Percentiles rank a stretch among this genome's conserved stretches.
Evolutionary conservation across 2,797 vertebrate species (phyloP).

Genomic region (Naso thynnoides): DNA sequence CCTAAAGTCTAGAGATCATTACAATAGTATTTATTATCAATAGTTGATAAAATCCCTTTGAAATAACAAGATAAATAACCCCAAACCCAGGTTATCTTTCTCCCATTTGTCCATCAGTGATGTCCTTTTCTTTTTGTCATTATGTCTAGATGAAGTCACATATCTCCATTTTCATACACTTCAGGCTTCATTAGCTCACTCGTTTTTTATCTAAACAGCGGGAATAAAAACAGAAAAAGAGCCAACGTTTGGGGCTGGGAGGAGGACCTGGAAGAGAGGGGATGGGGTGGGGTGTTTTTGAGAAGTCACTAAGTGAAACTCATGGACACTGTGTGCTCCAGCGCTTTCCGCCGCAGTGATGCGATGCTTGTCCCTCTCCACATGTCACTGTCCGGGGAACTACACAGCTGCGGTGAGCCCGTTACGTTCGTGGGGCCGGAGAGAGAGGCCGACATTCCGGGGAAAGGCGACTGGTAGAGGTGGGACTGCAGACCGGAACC

Average conservation of each 20-base stretch:
- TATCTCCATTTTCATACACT: constrained; percentile 63
- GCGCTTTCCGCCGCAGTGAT: constrained; percentile 96
- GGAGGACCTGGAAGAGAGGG: constrained; percentile 18
- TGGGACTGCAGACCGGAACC: constrained; percentile 96
- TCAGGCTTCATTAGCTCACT: constrained; percentile 70
- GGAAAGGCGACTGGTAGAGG: constrained; percentile 97
- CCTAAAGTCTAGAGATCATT: constrained; percentile 75
- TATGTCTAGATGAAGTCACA: constrained; percentile 57
- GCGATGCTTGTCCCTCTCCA: constrained; percentile 99
- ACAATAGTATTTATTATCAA: constrained; percentile 77
- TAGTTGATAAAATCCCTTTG: constrained; percentile 72
- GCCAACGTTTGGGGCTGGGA: constrained; percentile 37
- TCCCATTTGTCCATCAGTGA: constrained; percentile 53
- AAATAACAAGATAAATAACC: constrained; percentile 77
- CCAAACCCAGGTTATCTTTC: constrained; percentile 45
- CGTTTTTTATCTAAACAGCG: constrained; percentile 70
- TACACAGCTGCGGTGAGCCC: constrained; percentile 97
- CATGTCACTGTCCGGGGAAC: constrained; percentile 98
- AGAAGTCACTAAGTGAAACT: constrained; percentile 94
- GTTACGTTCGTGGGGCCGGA: constrained; percentile 95
- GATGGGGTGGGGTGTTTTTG: constrained; percentile 23
- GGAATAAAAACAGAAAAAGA: constrained; percentile 60
- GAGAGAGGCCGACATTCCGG: constrained; percentile 96
- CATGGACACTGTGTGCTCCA: constrained; percentile 99
- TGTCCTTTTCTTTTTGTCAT: constrained; percentile 51